Base-by-base conservation (phyloP, 2,888 invertebrate genomes). In the Dicranocentrus wangi region DNA sequence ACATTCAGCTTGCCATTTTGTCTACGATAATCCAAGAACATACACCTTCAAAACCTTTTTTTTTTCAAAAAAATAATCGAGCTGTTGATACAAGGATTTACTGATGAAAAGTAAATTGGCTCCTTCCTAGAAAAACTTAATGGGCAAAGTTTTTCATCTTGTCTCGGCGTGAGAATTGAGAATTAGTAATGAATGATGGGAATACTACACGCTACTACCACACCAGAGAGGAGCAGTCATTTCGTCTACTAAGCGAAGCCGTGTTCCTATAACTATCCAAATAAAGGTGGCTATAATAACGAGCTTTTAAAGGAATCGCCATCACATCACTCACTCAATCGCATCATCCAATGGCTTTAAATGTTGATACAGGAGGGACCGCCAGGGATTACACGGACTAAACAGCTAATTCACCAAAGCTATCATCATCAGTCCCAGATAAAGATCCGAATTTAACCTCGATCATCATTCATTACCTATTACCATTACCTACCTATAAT, bases 361-460 rank as follows among this genome's bases (percentile, higher is more conserved):
- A 55, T 53, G 25, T 23, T 55, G 2, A 55, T 25, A 5, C 55
- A n/a, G n/a, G n/a, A n/a, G n/a, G n/a, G n/a, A 55, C 55, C 25
- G 25, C 55, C 8, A 55, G 10, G 2, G 2, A 23, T 53, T 23
- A 55, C 55, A 55, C 21, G 25, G 10, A 55, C 25, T 55, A 55
- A 55, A 55, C 55, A 55, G 25, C 55, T 55, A 23, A 42, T 42
- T 39, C 28, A 15, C 42, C 13, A 39, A 28, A 27, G 21, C 39
- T 39, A 39, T 63, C 42, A 39, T 39, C 63, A 63, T 19, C 15
- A 19, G 13, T 25, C 8, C 42, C 39, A 39, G 21, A 39, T 39
- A 51, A 42, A 68, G 51, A 68, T 51, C 17, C 51, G 28, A 68
- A 51, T 51, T 68, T 68, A 68, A 68, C 69, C 69, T 69, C 69